Conservation (phyloP, 1,140 invertebrate genomes). For the Papilio xuthus region DNA sequence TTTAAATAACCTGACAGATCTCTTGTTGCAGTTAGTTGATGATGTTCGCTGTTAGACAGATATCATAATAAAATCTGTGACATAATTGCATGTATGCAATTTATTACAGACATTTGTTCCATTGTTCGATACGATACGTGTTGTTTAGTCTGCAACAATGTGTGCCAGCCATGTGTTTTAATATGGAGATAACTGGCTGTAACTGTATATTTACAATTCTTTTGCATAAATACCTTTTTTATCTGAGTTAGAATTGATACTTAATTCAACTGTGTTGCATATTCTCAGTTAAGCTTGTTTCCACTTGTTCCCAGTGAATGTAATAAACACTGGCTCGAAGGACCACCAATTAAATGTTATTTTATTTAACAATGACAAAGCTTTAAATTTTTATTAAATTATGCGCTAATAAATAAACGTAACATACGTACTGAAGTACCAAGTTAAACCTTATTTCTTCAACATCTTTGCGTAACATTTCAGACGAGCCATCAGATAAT, state of each 20-base stretch:
- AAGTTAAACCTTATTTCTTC: not conserved
- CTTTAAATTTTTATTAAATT: not conserved
- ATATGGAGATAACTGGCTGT: not conserved
- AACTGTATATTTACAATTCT: not conserved
- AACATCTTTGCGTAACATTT: not conserved
- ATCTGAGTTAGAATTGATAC: not conserved
- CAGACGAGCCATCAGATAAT: not conserved
- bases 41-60: not conserved
- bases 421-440: not conserved
- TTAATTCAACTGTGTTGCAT: not conserved
- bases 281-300: too few relatives aligned
- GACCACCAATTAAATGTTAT: not conserved
- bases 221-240: not conserved
- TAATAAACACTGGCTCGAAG: not conserved
- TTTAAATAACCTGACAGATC: too few relatives aligned
- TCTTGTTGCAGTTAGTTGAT: not conserved
- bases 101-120: constrained; percentile 11
- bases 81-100: not conserved
- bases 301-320: too few relatives aligned
- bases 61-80: not conserved
- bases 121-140: not conserved
- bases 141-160: not conserved
- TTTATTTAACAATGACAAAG: not conserved
- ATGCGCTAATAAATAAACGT: not conserved
- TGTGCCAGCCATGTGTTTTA: constrained; percentile 1